Conservation (phyloP, 2,888 invertebrate genomes). For the Andrena flavipes region DNA sequence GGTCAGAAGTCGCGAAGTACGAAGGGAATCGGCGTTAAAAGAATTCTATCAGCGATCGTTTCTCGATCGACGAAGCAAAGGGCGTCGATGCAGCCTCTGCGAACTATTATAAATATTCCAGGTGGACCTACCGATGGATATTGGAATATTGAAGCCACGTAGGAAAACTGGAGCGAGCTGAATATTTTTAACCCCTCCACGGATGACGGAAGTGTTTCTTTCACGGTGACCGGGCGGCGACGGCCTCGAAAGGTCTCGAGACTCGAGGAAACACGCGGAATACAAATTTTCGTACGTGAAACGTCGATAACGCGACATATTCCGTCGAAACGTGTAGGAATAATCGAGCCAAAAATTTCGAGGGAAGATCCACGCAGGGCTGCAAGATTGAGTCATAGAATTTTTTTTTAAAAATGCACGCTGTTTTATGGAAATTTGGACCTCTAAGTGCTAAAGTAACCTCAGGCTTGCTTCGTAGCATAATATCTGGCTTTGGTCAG, state of each 20-base stretch:
- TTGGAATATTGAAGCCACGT: constrained; percentile 37
- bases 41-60: neutral
- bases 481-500: no score
- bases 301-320: constrained; percentile 25
- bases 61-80: neutral
- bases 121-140: constrained; percentile 37
- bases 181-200: constrained; percentile 56
- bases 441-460: no score
- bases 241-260: constrained; percentile 33
- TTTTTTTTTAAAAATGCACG: no score
- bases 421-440: no score
- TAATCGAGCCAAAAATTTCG: no score
- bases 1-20: constrained; percentile 27
- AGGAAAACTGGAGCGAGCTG: constrained; percentile 56
- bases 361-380: no score
- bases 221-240: constrained; percentile 21
- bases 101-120: constrained; percentile 44
- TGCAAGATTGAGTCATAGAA: no score
- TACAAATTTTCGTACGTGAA: constrained; percentile 39
- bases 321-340: no score
- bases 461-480: no score
- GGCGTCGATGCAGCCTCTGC: constrained; percentile 12
- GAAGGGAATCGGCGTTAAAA: constrained; percentile 5
- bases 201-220: constrained; percentile 52
- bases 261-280: constrained; percentile 35